Conservation (phyloP, 2,797 vertebrate genomes). For the Phaenicophaeus curvirostris region DNA sequence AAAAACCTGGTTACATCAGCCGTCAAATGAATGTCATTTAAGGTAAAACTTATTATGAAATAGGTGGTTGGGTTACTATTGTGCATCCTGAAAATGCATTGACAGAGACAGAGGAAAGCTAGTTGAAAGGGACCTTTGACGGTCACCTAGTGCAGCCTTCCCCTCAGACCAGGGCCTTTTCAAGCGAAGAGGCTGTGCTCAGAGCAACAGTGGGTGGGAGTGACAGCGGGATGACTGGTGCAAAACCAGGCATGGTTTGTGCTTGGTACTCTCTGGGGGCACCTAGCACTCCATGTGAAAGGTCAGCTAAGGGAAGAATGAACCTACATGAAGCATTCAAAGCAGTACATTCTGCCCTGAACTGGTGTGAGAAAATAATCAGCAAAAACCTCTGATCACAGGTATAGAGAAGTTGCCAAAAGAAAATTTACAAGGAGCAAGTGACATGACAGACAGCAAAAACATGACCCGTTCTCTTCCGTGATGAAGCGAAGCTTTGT, state of each 20-base stretch:
- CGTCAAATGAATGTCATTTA: background rate
- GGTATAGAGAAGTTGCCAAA: background rate
- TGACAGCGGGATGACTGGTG: background rate
- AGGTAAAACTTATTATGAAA: background rate
- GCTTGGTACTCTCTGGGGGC: background rate
- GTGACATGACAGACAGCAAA: background rate
- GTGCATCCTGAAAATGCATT: background rate
- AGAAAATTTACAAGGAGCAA: background rate
- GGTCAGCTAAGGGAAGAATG: background rate
- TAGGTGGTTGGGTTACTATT: background rate
- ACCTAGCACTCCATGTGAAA: background rate
- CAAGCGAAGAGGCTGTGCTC: background rate
- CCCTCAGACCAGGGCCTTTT: background rate
- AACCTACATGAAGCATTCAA: background rate
- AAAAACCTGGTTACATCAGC: accelerated
- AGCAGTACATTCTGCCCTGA: background rate
- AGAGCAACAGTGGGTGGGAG: background rate
- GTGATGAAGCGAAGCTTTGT: accelerated
- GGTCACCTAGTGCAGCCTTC: background rate
- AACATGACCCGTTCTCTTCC: background rate
- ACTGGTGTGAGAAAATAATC: background rate
- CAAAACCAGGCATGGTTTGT: background rate
- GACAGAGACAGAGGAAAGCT: background rate
- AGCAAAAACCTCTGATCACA: background rate
- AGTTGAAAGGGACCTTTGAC: background rate